Evolutionary conservation across 2,113 vertebrate genomes (phyloP), one percentile per base, ranked within the genome.

Genomic region (Nettapus auritus): DNA sequence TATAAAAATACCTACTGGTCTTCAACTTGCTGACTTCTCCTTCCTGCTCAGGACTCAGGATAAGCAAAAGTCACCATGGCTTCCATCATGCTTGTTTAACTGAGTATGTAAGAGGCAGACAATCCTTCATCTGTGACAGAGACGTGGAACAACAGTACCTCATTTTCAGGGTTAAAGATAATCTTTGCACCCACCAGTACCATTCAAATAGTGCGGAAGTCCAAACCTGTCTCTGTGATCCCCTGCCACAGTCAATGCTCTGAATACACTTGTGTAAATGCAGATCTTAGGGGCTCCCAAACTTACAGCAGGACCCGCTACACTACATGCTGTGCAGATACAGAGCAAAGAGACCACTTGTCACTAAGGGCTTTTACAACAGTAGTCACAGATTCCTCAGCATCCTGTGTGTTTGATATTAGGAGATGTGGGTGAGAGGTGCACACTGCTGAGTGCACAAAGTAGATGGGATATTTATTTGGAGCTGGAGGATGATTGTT

Each of bases 171-270:
- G 44, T 31, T 38, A n/a, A 7, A 57, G 12, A 4, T 50, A 20
- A 19, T 42, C 55, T 85, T 44, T 69, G 11, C 29, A 36, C 25
- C n/a, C 34, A 36, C 2, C 31, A 16, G 28, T 7, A 38, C n/a
- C 12, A 9, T 42, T n/a, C 15, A 38, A 19, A 42, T 9, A 60
- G 9, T 1, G 15, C 46, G 21, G 38, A 69, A 66, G 5, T 75
- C 75, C 68, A 44, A 70, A 82, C 11, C 25, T 3, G 1, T 17
- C 36, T 40, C 36, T n/a, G 29, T 11, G n/a, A 25, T 20, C 31
- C 52, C 36, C 1, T 0, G 8, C 36, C 57, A 3, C 5, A 9
- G 40, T 29, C 48, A 48, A 50, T 0, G 0, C 15, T 46, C 13
- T 31, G 29, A 59, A 59, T 15, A 3, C 12, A 25, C 66, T 57